Base-by-base conservation (phyloP, 2,113 vertebrate species). In the Cyanistes caeruleus region DNA sequence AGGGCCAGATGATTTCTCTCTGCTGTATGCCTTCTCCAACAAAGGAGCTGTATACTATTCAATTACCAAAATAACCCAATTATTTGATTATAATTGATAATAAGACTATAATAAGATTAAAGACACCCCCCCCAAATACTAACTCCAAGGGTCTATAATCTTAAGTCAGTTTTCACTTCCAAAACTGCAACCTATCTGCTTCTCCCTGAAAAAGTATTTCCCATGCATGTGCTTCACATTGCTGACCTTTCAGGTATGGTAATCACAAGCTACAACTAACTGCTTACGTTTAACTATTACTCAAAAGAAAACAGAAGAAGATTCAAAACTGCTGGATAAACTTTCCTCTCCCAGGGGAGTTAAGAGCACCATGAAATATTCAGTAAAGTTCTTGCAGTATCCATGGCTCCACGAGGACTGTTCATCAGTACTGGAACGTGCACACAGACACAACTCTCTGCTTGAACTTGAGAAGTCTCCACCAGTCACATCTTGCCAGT, bases 41-140 rank as follows among this genome's bases (percentile, higher is more conserved):
- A 84, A 86, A 64, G 49, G 6, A 88, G 17, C 8, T 35, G 13
- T 31, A 67, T 56, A 31, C 41, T 52, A 23, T 31, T 77, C 23
- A 68, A 44, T 35, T 87, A 65, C 41, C 69, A 77, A 89, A 69
- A 43, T 4, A 64, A 55, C 8, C 22, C 31, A 31, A 11, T 62
- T 67, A 39, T 39, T 39, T 39, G 37, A 39, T 39, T 39, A 39
- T 39, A 39, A 39, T 39, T 39, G 37, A 39, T 39, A 39, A 39
- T 39, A 39, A 39, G 37, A 10, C 37, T 39, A 39, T 39, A 39
- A 39, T 39, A 85, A 59, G 41, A 90, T 12, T 37, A 37, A 85
- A 92, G 43, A 75, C 11, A 5, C 0, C 5, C 3, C 3, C 15
- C 7, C 1, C 10, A 13, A 52, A 20, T 13, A 44, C 16, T 46